A percentile compares a stretch with the other conserved stretches of the same genome.
Conservation (phyloP, 2,113 vertebrate genomes). For the Salminus brasiliensis region DNA sequence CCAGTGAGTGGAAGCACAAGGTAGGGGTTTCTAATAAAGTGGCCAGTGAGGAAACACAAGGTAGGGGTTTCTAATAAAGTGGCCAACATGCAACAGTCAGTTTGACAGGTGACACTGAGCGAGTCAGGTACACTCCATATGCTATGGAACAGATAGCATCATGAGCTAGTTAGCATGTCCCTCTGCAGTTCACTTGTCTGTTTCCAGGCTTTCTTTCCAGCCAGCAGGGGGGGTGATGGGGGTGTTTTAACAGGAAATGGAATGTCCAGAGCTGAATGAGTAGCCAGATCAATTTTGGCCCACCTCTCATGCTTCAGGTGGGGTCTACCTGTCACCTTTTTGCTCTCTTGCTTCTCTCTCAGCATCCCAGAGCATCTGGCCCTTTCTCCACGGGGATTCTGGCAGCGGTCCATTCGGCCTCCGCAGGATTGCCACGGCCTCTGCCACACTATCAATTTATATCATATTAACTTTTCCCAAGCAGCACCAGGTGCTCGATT, state of each 20-base stretch:
- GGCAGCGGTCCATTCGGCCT: constrained; percentile 38
- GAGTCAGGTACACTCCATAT: neutral
- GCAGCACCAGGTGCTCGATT: constrained; percentile 67
- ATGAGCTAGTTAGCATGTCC: neutral
- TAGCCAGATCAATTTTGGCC: constrained; percentile 26
- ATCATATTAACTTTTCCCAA: constrained; percentile 65
- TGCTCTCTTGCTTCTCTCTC: constrained; percentile 28
- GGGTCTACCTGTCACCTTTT: constrained; percentile 49
- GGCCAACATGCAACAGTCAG: too few relatives aligned
- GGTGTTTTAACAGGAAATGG: constrained; percentile 28
- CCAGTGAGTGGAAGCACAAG: too few relatives aligned
- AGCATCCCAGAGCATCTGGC: constrained; percentile 60
- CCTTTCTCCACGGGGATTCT: constrained; percentile 41
- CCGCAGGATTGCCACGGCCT: constrained; percentile 27
- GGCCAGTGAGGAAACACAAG: too few relatives aligned
- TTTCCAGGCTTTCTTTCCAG: neutral
- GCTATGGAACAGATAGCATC: neutral
- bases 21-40: neutral
- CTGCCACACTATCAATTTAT: constrained; percentile 64
- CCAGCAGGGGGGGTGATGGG: too few relatives aligned
- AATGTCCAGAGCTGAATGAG: constrained; percentile 38
- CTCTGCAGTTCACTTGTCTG: neutral
- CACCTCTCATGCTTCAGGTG: constrained; percentile 29
- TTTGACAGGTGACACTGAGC: neutral
- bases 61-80: neutral